Conservation (phyloP, 2,113 vertebrate genomes). For the Mellivora capensis region DNA sequence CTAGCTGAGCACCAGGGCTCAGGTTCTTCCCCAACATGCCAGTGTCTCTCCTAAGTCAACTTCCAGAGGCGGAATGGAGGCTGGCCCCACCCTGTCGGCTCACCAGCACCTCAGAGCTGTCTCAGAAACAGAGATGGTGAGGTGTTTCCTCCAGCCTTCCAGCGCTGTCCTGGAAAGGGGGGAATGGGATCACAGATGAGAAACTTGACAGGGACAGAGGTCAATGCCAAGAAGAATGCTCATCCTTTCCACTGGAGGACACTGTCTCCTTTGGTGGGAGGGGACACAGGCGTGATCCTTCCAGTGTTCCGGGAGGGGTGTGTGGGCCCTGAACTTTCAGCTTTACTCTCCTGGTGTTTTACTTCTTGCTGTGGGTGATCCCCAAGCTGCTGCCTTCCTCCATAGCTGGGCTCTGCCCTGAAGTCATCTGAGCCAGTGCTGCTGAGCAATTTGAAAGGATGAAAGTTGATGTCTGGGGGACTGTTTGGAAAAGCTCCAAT, state of each 20-base stretch:
- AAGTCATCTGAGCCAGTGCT: neutral
- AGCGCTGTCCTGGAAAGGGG: neutral
- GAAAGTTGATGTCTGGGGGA: neutral
- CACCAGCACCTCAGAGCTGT: neutral
- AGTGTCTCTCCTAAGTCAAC: neutral
- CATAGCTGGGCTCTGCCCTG: neutral
- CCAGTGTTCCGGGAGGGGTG: neutral
- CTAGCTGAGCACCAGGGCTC: slow-evolving; percentile 69
- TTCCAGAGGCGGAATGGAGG: neutral
- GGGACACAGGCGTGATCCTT: too few species aligned
- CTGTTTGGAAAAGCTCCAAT: neutral
- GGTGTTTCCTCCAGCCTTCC: neutral
- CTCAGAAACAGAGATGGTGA: neutral
- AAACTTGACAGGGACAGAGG: neutral
- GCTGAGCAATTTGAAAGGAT: neutral
- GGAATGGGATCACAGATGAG: neutral
- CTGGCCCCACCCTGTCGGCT: neutral
- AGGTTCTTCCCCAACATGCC: neutral
- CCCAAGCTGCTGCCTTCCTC: neutral
- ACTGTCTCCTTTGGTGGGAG: neutral
- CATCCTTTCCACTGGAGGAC: neutral
- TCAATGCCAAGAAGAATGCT: neutral
- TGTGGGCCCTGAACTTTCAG: neutral
- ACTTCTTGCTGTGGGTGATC: neutral
- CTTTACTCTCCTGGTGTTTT: neutral